These are phyloP conservation scores for Aselliscus stoliczkanus DNA, from an alignment of 2,797 vertebrate genomes.

Conservation along the genomic window DNA sequence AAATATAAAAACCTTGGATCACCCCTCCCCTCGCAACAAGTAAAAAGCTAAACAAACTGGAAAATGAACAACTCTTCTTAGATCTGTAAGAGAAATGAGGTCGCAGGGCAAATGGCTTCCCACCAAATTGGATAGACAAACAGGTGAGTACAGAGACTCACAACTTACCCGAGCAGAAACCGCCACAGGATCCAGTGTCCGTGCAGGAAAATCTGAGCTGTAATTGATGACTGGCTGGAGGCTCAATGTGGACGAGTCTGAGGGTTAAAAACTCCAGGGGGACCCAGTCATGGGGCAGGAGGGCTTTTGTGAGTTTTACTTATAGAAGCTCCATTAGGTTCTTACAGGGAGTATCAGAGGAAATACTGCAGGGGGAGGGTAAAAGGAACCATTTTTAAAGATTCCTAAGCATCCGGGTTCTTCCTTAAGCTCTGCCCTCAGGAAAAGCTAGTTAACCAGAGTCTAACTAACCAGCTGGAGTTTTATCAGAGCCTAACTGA, in stretches of 20 bases:
- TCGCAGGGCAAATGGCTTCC: neutral
- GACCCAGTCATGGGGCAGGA: no score
- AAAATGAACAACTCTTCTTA: neutral
- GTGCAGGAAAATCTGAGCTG: no score
- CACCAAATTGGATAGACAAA: neutral
- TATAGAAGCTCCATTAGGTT: neutral
- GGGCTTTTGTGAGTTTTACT: neutral
- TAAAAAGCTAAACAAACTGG: neutral
- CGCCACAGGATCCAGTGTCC: rapidly evolving
- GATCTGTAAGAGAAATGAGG: neutral
- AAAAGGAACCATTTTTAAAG: neutral
- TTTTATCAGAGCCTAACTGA: neutral
- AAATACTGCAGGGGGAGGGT: neutral
- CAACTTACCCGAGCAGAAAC: neutral
- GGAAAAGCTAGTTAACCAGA: neutral
- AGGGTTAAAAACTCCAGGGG: neutral
- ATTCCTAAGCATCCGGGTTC: neutral
- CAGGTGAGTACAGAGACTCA: neutral
- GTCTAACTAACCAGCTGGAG: neutral
- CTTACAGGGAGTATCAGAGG: neutral
- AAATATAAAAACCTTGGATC: neutral
- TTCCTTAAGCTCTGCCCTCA: neutral
- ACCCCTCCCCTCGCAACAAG: neutral
- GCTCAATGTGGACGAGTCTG: neutral
- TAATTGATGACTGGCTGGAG: neutral